Evolutionary conservation across 2,113 vertebrate genomes (phyloP), one percentile per base, ranked within the genome.

Genomic region (Semnopithecus entellus): DNA sequence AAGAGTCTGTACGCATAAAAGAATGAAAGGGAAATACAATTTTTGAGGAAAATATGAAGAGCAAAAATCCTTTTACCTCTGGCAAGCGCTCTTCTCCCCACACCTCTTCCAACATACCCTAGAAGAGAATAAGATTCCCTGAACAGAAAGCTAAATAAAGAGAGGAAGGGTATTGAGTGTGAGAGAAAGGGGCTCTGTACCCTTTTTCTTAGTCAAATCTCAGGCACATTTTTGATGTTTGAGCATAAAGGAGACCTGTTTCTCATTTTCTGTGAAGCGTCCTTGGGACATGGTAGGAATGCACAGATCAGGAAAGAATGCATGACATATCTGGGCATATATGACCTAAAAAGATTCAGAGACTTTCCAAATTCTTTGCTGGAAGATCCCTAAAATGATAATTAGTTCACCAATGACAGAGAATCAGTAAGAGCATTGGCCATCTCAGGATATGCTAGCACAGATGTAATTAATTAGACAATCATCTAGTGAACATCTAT

Each of bases 241-340:
- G 89, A 92, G 11, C 32, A 75, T 66, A 57, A 92, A 80, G 45
- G 52, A 70, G 25, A 57, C 38, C 20, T 79, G 4, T 73, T 92
- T 95, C 90, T 95, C 72, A 85, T 85, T 92, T 95, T 23, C 32
- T 92, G 4, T 73, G 80, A 80, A 75, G 45, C 43, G 8, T 27
- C n/a, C 18, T 80, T 66, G 17, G 35, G 38, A 95, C 20, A 66
- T 35, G 7, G 14, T 81, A 86, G 32, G 72, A 86, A 75, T 75
- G 40, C 8, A 90, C 9, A 5, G 25, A 57, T 75, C 23, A 85
- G 66, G 66, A 84, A 89, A 92, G 32, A 90, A 95, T 48, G 16
- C 11, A 17, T 57, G 4, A 48, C 64, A 4, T 89, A 61, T 89
- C 32, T 73, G 30, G 55, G 25, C 16, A n/a, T 48, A 4, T 52